Evolutionary conservation across 2,888 invertebrate species (phyloP).

Genomic region (Mythimna loreyi): DNA sequence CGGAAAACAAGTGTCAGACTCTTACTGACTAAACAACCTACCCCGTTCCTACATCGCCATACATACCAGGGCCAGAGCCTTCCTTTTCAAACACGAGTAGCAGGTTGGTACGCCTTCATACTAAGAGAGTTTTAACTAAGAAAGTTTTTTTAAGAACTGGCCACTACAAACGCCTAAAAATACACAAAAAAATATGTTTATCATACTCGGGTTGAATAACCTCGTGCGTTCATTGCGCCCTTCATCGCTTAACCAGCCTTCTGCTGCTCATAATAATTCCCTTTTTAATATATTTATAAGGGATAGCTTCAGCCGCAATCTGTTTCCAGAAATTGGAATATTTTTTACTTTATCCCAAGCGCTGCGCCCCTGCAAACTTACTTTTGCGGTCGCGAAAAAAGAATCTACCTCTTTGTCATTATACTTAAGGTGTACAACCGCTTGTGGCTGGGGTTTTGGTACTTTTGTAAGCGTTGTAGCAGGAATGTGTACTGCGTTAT

Average conservation of each 20-base stretch:
- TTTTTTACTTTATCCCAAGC: constrained; percentile 53
- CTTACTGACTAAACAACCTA: too few species aligned
- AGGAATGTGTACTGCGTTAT: constrained; percentile 43
- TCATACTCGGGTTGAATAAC: constrained; percentile 14
- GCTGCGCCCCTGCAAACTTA: constrained; percentile 13
- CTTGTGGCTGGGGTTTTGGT: neutral
- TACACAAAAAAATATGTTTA: constrained; percentile 19
- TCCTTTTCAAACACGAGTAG: too few species aligned
- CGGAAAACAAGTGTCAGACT: too few species aligned
- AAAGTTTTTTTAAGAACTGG: too few species aligned
- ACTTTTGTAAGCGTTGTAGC: constrained; percentile 8
- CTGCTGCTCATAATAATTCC: constrained; percentile 56
- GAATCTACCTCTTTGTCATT: neutral
- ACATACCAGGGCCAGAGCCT: too few species aligned
- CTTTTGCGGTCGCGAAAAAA: neutral
- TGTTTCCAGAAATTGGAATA: constrained; percentile 59
- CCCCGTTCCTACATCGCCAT: too few species aligned
- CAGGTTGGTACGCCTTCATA: too few species aligned
- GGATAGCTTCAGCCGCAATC: constrained; percentile 54
- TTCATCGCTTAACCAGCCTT: constrained; percentile 36
- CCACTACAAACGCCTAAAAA: neutral
- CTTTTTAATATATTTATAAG: constrained; percentile 63
- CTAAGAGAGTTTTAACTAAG: too few species aligned
- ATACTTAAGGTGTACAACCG: constrained; percentile 5
- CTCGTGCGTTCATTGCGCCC: constrained; percentile 22